Evolutionary conservation across 2,113 vertebrate genomes (phyloP), one percentile per base, ranked within the genome.

Genomic region (Cyprinodon tularosa): DNA sequence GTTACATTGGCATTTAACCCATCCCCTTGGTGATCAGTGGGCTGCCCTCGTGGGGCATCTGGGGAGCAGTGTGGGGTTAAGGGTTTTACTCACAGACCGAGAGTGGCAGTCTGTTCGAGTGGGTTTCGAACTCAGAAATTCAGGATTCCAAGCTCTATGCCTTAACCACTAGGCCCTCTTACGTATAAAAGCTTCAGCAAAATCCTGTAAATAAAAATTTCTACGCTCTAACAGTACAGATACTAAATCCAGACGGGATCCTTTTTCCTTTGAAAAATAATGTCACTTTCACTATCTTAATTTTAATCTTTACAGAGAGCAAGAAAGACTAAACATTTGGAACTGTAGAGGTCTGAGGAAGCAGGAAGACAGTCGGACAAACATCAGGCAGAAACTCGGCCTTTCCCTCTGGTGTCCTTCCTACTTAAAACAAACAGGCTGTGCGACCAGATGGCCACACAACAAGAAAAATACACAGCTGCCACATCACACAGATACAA

Each of bases 351-450:
- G 73, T 77, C 63, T 39, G n/a, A 87, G 65, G 68, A 50, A 61
- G 75, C 62, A 76, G 75, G 63, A 76, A 76, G 73, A 75, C 29
- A 89, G 72, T 74, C 66, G 68, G 75, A 82, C 71, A 86, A 82
- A 90, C 76, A 85, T 63, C 47, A 59, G 81, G 68, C 53, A 10
- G 22, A 68, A 50, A 7, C 62, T 72, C 42, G 66, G 77, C 62
- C 73, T 81, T 81, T 72, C 72, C 68, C 84, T 83, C 76, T 70
- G 17, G 73, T 87, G 89, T 88, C 80, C 85, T 66, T 87, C 81
- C 80, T 61, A 80, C 67, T 65, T 81, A 87, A 91, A 92, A 90
- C 85, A 92, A 92, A 89, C 80, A 87, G 80, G 80, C 83, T 76
- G 66, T 39, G 48, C 66, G 72, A 84, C 48, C 86, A 91, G 81